Evolutionary conservation across 2,888 invertebrate species (phyloP).

Genomic region (Caenorhabditis doughertyi): DNA sequence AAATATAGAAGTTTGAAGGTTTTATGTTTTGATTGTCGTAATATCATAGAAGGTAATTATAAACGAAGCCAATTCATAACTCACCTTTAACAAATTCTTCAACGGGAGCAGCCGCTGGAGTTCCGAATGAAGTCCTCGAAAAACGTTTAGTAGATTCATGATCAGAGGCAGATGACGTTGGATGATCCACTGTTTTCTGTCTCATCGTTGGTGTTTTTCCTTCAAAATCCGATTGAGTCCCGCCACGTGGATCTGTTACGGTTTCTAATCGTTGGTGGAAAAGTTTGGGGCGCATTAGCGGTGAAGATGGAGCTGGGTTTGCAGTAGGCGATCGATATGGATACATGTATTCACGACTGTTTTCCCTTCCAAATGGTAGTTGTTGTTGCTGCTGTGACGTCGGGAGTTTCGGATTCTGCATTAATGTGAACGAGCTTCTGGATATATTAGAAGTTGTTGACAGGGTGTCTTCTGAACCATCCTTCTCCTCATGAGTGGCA

Average conservation of each 20-base stretch:
- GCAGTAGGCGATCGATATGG: slow-evolving; percentile 46
- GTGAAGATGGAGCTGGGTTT: slow-evolving; percentile 40
- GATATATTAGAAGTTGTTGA: slow-evolving; percentile 63
- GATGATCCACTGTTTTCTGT: slow-evolving; percentile 37
- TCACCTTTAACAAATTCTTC: slow-evolving; percentile 35
- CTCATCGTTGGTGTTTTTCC: slow-evolving; percentile 37
- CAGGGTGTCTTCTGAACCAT: slow-evolving; percentile 55
- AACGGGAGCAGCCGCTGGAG: slow-evolving; percentile 17
- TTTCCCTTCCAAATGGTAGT: slow-evolving; percentile 48
- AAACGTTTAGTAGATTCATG: slow-evolving; percentile 55
- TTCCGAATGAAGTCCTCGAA: slow-evolving; percentile 52
- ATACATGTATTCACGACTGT: slow-evolving; percentile 59
- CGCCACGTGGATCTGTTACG: slow-evolving; percentile 42
- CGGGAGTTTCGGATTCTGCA: slow-evolving; percentile 54
- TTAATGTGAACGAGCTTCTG: slow-evolving; percentile 56
- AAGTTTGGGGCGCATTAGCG: slow-evolving; percentile 36
- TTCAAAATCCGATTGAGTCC: slow-evolving; percentile 63
- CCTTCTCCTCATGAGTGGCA: slow-evolving; percentile 42
- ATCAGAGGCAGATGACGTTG: slow-evolving; percentile 54
- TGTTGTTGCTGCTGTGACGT: too few relatives aligned
- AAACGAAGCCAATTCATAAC: too few relatives aligned
- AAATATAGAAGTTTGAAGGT: too few relatives aligned
- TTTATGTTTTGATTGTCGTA: neutral
- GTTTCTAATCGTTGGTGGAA: slow-evolving; percentile 44
- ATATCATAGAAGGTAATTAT: too few relatives aligned